A percentile compares a stretch with the other conserved stretches of the same genome.
phyloP scores from a whole-genome alignment of 2,888 invertebrate genomes.

The Sarcophaga subvicina region DNA sequence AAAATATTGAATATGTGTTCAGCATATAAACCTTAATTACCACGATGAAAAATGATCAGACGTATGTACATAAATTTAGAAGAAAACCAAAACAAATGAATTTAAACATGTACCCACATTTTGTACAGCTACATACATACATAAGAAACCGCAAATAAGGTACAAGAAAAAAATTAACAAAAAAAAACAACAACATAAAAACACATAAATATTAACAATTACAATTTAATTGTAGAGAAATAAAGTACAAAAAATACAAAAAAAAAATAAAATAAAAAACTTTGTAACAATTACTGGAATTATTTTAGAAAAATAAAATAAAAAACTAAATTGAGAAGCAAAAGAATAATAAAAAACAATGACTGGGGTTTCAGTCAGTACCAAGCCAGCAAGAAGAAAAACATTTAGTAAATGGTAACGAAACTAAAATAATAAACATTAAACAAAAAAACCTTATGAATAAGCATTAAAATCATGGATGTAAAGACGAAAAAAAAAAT shows the following conservation, averaged over 20 bases:
- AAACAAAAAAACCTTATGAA: constrained; percentile 25
- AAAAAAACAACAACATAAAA: background rate
- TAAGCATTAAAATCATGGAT: constrained; percentile 5
- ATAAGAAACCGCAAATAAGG: constrained; percentile 4
- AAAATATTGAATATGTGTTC: background rate
- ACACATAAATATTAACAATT: constrained; percentile 35
- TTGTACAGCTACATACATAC: constrained; percentile 31
- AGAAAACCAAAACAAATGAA: constrained; percentile 3
- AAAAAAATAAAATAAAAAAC: constrained; percentile 11
- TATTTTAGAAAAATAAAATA: background rate
- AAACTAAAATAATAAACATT: constrained; percentile 28
- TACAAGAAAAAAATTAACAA: background rate
- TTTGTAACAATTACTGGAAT: constrained; percentile 43
- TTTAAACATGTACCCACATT: constrained; percentile 20
- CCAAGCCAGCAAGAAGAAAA: background rate
- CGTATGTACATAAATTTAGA: constrained; percentile 23
- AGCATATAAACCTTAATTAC: constrained; percentile 46
- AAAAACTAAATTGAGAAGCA: background rate
- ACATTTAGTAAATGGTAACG: background rate
- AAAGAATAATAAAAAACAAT: background rate
- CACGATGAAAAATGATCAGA: constrained; percentile 44
- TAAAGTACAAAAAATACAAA: background rate
- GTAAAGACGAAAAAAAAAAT: background rate
- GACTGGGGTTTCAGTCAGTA: constrained; percentile 24
- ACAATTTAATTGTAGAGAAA: constrained; percentile 54